Conservation (phyloP, 2,888 invertebrate genomes). For the Melanchra persicariae region DNA sequence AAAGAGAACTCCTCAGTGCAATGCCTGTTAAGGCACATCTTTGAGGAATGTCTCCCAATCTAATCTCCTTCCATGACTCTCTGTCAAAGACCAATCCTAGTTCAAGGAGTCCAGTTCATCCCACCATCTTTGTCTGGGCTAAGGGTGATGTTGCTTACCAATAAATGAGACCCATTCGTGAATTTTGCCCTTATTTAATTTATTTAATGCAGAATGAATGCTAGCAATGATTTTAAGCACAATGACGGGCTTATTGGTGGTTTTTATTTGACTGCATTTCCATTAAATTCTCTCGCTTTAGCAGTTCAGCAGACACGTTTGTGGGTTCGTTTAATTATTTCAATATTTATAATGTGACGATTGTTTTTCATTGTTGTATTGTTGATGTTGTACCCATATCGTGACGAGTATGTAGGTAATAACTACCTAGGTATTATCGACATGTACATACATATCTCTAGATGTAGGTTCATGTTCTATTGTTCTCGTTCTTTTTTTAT, state of each 20-base stretch:
- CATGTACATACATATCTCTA: too few relatives aligned
- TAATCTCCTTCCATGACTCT: background rate
- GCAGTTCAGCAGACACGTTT: conserved; percentile 24
- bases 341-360: background rate
- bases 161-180: too few relatives aligned
- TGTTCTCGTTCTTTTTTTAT: too few relatives aligned
- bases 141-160: too few relatives aligned
- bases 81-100: background rate
- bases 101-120: background rate
- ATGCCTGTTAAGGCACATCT: too few relatives aligned
- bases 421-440: background rate
- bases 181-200: background rate
- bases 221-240: conserved; percentile 12
- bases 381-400: background rate
- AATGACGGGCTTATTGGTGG: conserved; percentile 37
- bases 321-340: conserved; percentile 33
- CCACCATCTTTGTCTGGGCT: background rate
- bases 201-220: background rate
- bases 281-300: conserved; percentile 33
- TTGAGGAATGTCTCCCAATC: too few relatives aligned
- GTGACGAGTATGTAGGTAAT: background rate
- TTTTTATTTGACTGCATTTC: conserved; percentile 35
- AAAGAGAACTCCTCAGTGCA: too few relatives aligned
- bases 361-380: conserved; percentile 4
- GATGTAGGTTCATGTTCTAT: too few relatives aligned